Conservation (phyloP, 2,113 vertebrate species). For the Bufo gargarizans region DNA sequence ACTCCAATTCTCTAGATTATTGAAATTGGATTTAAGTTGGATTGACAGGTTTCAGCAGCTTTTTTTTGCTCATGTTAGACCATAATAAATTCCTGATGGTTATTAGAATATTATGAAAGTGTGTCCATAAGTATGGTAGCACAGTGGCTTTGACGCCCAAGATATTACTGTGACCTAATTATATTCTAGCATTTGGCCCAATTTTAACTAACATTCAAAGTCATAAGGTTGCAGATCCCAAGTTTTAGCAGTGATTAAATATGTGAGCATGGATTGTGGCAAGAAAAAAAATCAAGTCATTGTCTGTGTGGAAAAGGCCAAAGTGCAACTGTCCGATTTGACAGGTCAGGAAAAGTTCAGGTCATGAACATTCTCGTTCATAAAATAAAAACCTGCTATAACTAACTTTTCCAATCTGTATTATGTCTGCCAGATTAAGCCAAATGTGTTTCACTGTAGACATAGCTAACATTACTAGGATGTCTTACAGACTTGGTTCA, state of each 20-base stretch:
- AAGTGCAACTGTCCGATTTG: constrained; percentile 30
- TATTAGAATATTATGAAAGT: neutral
- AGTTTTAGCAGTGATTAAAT: constrained; percentile 2
- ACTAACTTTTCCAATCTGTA: neutral
- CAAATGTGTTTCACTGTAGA: constrained; percentile 19
- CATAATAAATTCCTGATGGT: neutral
- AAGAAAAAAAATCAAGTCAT: constrained; percentile 7
- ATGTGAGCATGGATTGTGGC: neutral
- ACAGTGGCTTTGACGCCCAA: neutral
- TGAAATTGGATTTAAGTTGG: too few species aligned
- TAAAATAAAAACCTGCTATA: neutral
- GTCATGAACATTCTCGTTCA: constrained; percentile 24
- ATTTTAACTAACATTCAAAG: too few species aligned
- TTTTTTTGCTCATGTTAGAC: too few species aligned
- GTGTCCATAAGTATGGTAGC: neutral
- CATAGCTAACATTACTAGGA: constrained; percentile 19
- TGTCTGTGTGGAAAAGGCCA: constrained; percentile 20
- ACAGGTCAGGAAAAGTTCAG: constrained; percentile 32
- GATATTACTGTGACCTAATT: neutral
- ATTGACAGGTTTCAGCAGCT: too few species aligned
- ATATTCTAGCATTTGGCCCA: neutral
- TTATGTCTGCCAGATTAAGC: neutral
- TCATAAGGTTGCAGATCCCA: neutral
- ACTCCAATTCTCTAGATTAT: too few species aligned
- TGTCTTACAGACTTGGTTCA: constrained; percentile 14